These are phyloP conservation scores for Montipora efflorescens DNA, from an alignment of 64 coral and sea anemone genomes.

Conservation along the genomic window DNA sequence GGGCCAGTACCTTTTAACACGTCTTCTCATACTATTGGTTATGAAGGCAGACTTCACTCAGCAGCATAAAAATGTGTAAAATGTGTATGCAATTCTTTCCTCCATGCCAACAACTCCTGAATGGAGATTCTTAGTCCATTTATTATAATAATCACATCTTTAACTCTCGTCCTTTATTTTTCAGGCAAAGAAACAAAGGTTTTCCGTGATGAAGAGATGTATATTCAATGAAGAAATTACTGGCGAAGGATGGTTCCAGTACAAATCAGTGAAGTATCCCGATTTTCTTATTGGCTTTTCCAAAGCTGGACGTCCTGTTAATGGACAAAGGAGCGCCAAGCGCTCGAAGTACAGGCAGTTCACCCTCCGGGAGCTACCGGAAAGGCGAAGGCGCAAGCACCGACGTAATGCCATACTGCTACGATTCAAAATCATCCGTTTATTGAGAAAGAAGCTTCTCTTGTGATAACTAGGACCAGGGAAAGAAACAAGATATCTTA, in stretches of 20 bases:
- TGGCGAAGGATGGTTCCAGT: conserved; percentile 14
- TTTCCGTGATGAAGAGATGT: conserved; percentile 22
- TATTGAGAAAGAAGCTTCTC: not conserved
- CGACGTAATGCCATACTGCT: not conserved
- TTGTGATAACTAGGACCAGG: not conserved
- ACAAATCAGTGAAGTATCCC: conserved; percentile 54
- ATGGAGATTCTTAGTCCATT: not conserved
- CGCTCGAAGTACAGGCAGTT: conserved; percentile 30
- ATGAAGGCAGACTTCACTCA: too few relatives aligned
- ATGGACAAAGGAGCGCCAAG: conserved; percentile 5
- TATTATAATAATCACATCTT: not conserved
- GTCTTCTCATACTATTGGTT: too few relatives aligned
- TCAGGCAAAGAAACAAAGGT: conserved; percentile 3
- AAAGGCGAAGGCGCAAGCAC: not conserved
- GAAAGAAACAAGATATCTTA: too few relatives aligned
- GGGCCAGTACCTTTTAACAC: too few relatives aligned
- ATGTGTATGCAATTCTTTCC: too few relatives aligned
- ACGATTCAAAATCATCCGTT: not conserved
- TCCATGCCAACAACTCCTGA: too few relatives aligned
- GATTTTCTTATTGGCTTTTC: conserved; percentile 45
- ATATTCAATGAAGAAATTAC: conserved; percentile 49
- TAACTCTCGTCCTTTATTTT: not conserved
- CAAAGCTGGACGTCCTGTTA: conserved; percentile 17
- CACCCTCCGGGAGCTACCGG: not conserved
- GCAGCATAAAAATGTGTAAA: too few relatives aligned